These are phyloP conservation scores for Leptinotarsa lineolata DNA, from an alignment of 1,140 invertebrate species.

Conservation along the genomic window DNA sequence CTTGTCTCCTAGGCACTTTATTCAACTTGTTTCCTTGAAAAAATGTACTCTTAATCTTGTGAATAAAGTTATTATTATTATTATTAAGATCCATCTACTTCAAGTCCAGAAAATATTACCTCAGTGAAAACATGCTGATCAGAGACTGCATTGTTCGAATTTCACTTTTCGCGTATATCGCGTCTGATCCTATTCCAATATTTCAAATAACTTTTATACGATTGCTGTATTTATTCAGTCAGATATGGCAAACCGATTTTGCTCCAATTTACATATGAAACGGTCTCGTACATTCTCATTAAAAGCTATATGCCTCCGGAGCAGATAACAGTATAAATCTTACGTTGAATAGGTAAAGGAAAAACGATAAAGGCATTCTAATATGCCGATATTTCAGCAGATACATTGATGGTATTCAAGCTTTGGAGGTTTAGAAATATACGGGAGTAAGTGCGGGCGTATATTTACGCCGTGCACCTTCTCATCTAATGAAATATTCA, in stretches of 20 bases:
- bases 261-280: slow-evolving; percentile 14
- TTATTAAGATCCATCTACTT: too few relatives aligned
- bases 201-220: slow-evolving; percentile 3
- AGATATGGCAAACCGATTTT: slow-evolving; percentile 13
- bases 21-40: too few relatives aligned
- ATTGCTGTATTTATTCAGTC: not conserved
- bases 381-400: slow-evolving; percentile 24
- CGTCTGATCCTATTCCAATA: not conserved
- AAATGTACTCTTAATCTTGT: too few relatives aligned
- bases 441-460: slow-evolving; percentile 11
- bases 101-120: too few relatives aligned
- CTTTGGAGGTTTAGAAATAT: slow-evolving; percentile 24
- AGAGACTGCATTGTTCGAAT: too few relatives aligned
- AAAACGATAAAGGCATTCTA: slow-evolving; percentile 25
- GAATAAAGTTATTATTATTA: too few relatives aligned
- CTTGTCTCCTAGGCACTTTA: too few relatives aligned
- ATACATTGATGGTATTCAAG: slow-evolving; percentile 26
- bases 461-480: slow-evolving; percentile 30
- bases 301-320: slow-evolving; percentile 7
- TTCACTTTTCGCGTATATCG: not conserved
- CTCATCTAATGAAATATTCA: slow-evolving; percentile 44
- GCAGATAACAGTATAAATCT: slow-evolving; percentile 21
- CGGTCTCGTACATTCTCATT: slow-evolving; percentile 19
- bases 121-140: too few relatives aligned
- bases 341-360: slow-evolving; percentile 13